Evolutionary conservation across 1,140 invertebrate species (phyloP), one percentile per base, ranked within the genome.

Genomic region (Brachionus sp.): DNA sequence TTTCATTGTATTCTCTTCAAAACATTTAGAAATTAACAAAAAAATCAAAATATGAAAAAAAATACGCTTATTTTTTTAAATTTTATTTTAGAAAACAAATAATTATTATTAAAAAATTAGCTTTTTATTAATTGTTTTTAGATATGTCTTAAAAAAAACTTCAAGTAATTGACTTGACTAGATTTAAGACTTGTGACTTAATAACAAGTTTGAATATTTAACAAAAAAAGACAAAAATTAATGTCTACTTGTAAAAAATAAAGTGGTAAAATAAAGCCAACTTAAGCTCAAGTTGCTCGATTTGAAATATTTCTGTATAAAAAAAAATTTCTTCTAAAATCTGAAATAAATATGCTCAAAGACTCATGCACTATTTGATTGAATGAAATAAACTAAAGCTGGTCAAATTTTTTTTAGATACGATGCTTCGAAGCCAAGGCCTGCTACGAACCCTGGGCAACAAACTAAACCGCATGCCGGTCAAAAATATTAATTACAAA

Each of bases 231-330:
- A 50, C 44, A 50, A 50, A 50, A 50, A 50, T 13, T 6, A 1
- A n/a, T 16, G 44, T 50, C 44, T 50, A 2, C 44, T 50, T 50
- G 1, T 16, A 50, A 3, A 50, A 50, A 6, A 5, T 50, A 29
- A 29, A 29, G 1, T 29, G 29, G 29, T 29, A 29, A 57, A 57
- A 57, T 57, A 57, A 57, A 57, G 50, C 50, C 7, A 57, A 57
- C 50, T 57, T 57, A 1, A 53, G 46, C 7, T 23, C 16, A 53
- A 23, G 46, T 53, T 9, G 50, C 50, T 57, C 50, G n/a, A 66
- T 66, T 66, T 66, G 64, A 66, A 66, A 66, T 66, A 66, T 66
- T 66, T 66, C 64, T 66, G 64, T 66, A 66, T n/a, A 23, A 33
- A 66, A 66, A n/a, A 66, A 57, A 57, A n/a, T 19, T 57, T 6